Evolutionary conservation across 2,888 invertebrate genomes (phyloP).

Genomic region (Tortrix viridana): DNA sequence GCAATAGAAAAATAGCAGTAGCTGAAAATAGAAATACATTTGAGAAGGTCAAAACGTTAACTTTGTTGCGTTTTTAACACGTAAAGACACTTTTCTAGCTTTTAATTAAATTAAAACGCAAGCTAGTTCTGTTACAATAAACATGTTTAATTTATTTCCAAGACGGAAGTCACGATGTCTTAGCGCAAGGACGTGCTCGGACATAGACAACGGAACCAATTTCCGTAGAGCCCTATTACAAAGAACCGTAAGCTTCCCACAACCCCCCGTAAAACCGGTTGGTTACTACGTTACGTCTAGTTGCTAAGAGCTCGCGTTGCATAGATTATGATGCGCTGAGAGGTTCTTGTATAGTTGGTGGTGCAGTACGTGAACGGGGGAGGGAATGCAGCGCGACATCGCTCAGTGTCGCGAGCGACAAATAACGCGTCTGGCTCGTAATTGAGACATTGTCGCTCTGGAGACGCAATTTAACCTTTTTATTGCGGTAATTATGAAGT

Average conservation of each 20-base stretch:
- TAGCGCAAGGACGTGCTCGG: conserved; percentile 8
- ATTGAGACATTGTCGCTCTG: conserved; percentile 36
- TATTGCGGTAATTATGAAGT: conserved; percentile 27
- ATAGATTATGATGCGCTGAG: neutral
- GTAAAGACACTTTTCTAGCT: no score
- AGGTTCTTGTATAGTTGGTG: conserved; percentile 7
- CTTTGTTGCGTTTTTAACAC: neutral
- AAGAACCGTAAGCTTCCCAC: neutral
- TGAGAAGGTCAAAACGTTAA: conserved; percentile 5
- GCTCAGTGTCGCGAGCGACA: conserved; percentile 40
- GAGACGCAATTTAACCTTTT: conserved; percentile 29
- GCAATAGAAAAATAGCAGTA: neutral
- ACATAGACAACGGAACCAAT: conserved; percentile 1
- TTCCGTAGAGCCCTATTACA: conserved; percentile 2
- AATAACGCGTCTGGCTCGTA: conserved; percentile 30
- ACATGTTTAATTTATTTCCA: conserved; percentile 20
- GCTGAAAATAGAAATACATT: conserved; percentile 13
- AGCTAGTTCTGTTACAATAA: neutral
- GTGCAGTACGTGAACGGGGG: conserved; percentile 8
- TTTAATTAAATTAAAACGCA: no score
- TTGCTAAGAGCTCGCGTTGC: neutral
- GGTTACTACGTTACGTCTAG: conserved; percentile 8
- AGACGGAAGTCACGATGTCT: conserved; percentile 23
- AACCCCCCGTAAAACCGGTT: conserved; percentile 3
- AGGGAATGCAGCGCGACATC: conserved; percentile 31